phyloP scores from a whole-genome alignment of 1,140 invertebrate species.

The Episyrphus balteatus region DNA sequence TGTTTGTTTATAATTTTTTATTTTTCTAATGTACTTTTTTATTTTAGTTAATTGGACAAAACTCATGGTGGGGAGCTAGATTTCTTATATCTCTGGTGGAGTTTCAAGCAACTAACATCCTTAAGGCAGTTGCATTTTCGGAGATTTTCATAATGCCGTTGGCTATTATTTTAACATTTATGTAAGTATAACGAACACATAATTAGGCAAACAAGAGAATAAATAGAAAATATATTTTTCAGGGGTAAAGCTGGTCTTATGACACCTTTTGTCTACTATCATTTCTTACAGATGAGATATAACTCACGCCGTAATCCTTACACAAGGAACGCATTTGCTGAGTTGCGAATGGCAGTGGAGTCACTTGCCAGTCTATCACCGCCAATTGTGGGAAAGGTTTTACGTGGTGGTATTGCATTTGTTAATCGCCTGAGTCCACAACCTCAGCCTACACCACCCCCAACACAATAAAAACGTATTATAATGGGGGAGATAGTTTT shows the following conservation, averaged over 20 bases:
- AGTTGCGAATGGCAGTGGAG: conserved; percentile 56
- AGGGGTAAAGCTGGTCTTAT: conserved; percentile 77
- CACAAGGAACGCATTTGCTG: conserved; percentile 78
- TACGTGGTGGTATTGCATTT: conserved; percentile 44
- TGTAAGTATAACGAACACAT: conserved; percentile 52
- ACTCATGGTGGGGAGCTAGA: conserved; percentile 77
- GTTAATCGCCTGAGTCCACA: conserved; percentile 55
- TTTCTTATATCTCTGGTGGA: conserved; percentile 76
- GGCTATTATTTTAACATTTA: conserved; percentile 67
- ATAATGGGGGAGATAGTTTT: no score
- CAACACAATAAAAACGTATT: conserved; percentile 11
- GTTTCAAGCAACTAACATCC: conserved; percentile 74
- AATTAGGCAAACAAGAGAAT: not conserved
- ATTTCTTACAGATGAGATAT: conserved; percentile 83
- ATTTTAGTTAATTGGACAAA: conserved; percentile 70
- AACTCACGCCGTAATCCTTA: conserved; percentile 89
- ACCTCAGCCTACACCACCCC: conserved; percentile 21
- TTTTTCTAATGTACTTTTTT: not conserved
- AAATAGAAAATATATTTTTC: conserved; percentile 2
- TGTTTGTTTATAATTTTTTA: not conserved
- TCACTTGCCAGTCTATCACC: conserved; percentile 52
- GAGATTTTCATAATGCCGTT: conserved; percentile 91
- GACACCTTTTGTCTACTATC: conserved; percentile 89
- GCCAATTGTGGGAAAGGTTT: conserved; percentile 41
- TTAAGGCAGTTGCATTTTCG: conserved; percentile 73